Base-by-base conservation (phyloP, 2,113 vertebrate genomes). In the Oryzias javanicus region DNA sequence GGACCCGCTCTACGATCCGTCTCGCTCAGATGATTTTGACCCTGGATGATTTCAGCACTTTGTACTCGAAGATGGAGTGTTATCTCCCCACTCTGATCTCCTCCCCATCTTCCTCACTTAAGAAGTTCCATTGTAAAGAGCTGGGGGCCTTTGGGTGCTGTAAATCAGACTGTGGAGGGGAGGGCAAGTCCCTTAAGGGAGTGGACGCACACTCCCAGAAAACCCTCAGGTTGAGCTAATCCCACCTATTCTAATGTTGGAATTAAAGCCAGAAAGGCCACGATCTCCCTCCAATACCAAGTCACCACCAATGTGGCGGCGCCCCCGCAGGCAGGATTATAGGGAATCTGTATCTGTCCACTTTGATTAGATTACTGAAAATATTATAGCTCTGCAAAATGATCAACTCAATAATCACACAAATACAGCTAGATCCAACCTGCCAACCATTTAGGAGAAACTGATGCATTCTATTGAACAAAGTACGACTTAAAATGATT, bases 61-160 rank as follows among this genome's bases (percentile, higher is more conserved):
- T 80, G 70, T 78, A 85, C 76, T 76, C 80, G 76, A 87, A 86
- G 83, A 87, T 82, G 84, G 83, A 86, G 84, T 88, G 86, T 86
- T 80, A 79, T 85, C 86, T 81, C 78, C 78, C 64, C 70, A 60
- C 67, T 82, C 83, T 75, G 78, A 81, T 86, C 79, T 75, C 81
- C 82, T 82, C 72, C 76, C 84, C 82, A 81, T 86, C 86, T 84
- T 79, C 81, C 86, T 86, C 85, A 88, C 86, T 89, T 88, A 87
- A 87, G 76, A 70, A 87, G 86, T 83, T 75, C 82, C 82, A 86
- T 89, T 86, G 83, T 88, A 92, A 91, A 92, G 90, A 91, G 88
- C 86, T 75, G 55, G 54, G 75, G 85, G 80, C 83, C 86, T 81
- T 79, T 80, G 86, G 88, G 88, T 84, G 79, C 81, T 76, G 89